A percentile compares a stretch with the other conserved stretches of the same genome.
Evolutionary conservation across 2,888 invertebrate species (phyloP).

Genomic region (Platycheirus rosarum): DNA sequence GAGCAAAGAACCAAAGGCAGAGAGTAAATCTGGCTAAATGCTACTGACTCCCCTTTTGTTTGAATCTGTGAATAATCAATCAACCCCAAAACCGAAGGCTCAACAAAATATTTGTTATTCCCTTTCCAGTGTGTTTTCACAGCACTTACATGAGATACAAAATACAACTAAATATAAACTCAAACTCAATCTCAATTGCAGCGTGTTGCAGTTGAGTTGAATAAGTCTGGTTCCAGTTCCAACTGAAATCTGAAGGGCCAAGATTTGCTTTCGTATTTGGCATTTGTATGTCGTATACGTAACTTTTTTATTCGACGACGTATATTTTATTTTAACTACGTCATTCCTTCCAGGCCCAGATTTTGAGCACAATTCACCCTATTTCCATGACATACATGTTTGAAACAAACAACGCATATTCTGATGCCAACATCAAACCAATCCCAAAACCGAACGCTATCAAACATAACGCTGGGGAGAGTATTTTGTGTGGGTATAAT

Average conservation of each 20-base stretch:
- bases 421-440: constrained; percentile 20
- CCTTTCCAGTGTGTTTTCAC: constrained; percentile 19
- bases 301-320: constrained; percentile 24
- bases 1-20: no score
- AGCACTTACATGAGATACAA: background rate
- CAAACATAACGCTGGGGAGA: no score
- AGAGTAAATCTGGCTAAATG: no score
- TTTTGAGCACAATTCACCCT: constrained; percentile 54
- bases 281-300: no score
- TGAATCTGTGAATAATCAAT: background rate
- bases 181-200: constrained; percentile 29
- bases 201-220: constrained; percentile 44
- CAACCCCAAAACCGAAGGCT: constrained; percentile 28
- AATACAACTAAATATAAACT: background rate
- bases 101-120: constrained; percentile 68
- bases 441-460: background rate
- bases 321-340: constrained; percentile 58
- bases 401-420: background rate
- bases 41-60: constrained; percentile 1
- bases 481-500: no score
- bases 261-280: no score
- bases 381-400: constrained; percentile 24
- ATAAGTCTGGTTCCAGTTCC: no score
- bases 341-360: constrained; percentile 70
- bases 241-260: constrained; percentile 43